Evolutionary conservation across 2,888 invertebrate species (phyloP), one percentile per base, ranked within the genome.

Genomic region (Ectropis crepuscularia): DNA sequence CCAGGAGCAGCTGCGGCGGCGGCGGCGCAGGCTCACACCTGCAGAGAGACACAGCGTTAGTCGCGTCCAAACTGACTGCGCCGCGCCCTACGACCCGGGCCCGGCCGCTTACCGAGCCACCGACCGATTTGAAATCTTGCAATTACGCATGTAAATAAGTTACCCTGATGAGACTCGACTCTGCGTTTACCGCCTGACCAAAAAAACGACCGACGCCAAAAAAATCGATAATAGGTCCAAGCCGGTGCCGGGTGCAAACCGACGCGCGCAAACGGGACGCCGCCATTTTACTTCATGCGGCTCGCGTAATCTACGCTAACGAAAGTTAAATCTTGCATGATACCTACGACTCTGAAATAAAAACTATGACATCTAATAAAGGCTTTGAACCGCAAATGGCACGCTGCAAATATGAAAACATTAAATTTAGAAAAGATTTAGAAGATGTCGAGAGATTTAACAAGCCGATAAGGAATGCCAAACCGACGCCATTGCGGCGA

Each of bases 11-110:
- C 91, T 74, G 92, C 89, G 76, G 88, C 88, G 82, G 90, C 93
- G 88, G 91, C 93, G 89, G 85, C 90, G 90, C 92, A 88, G 91
- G 92, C 92, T 92, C 92, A 91, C 92, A 92, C 86, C 93, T 93
- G 93, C 92, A 93, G 93, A 93, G 89, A 93, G 92, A 92, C 89
- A 92, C 89, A 90, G 88, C 88, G 92, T 93, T 93, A 93, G 92
- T 92, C 84, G 86, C 87, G 87, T 88, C 89, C 87, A 88, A 88
- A 89, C 90, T 89, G 88, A 89, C 88, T 80, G 81, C 78, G 76
- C 77, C 71, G 72, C 77, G 75, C 11, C 51, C 41, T 6, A 74
- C 80, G 79, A 74, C 77, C 78, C 74, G 71, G 72, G 72, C 54
- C 46, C 53, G 53, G 6, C 54, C 63, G 39, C 48, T 28, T 74